These are phyloP conservation scores for Melanostigma gelatinosum DNA, from an alignment of 2,113 vertebrate genomes.

Conservation along the genomic window DNA sequence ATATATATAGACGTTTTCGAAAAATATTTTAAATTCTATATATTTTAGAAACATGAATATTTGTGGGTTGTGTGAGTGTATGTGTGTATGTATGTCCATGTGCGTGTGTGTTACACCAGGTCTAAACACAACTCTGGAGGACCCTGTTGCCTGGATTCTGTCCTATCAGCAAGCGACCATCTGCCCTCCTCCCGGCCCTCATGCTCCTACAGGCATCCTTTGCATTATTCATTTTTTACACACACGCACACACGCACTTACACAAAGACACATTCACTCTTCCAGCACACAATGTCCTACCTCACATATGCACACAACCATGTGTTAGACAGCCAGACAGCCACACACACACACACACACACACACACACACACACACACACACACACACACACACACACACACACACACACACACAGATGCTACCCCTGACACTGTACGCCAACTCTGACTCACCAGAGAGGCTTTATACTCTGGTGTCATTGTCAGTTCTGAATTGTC, in stretches of 20 bases:
- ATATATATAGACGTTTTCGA: not conserved
- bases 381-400: constrained; percentile 28
- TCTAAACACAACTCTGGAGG: constrained; percentile 65
- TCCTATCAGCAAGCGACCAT: constrained; percentile 74
- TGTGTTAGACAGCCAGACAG: constrained; percentile 16
- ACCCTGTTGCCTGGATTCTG: constrained; percentile 65
- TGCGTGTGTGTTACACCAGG: constrained; percentile 16
- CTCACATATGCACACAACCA: constrained; percentile 48
- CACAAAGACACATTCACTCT: constrained; percentile 15
- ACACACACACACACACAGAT: constrained; percentile 39
- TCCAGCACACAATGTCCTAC: constrained; percentile 20
- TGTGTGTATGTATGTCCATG: constrained; percentile 8
- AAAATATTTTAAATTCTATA: not conserved
- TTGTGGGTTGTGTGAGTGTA: not conserved
- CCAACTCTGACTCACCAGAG: constrained; percentile 60
- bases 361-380: constrained; percentile 33
- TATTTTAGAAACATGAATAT: not conserved
- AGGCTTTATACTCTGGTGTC: constrained; percentile 45
- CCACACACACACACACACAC: constrained; percentile 28
- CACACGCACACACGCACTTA: constrained; percentile 14
- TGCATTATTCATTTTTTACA: constrained; percentile 73
- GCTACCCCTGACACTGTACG: constrained; percentile 40
- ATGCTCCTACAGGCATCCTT: constrained; percentile 57
- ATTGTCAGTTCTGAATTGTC: constrained; percentile 60
- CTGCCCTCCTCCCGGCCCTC: constrained; percentile 71